phyloP scores from a whole-genome alignment of 2,888 invertebrate species.

The Rhagonycha fulva region DNA sequence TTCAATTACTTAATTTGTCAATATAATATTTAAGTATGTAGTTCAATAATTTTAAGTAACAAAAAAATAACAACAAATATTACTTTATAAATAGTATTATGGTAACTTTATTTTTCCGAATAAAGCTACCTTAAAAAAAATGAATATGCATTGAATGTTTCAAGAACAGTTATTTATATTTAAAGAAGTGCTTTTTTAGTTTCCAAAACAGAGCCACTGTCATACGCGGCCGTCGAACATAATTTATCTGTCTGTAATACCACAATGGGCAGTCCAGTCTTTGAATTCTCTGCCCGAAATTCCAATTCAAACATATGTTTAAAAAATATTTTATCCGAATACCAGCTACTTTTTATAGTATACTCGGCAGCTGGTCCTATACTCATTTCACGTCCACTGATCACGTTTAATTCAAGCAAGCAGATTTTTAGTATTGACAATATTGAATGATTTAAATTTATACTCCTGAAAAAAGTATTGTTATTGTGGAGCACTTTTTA shows the following conservation, averaged over 20 bases:
- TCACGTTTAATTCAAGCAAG: constrained; percentile 24
- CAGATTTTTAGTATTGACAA: constrained; percentile 1
- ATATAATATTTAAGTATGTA: no score
- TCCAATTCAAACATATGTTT: constrained; percentile 56
- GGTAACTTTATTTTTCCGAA: constrained; percentile 31
- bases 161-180: constrained; percentile 50
- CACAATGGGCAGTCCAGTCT: constrained; percentile 54
- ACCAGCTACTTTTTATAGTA: constrained; percentile 48
- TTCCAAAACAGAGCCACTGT: constrained; percentile 48
- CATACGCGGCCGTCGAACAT: constrained; percentile 56
- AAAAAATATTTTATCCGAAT: constrained; percentile 56
- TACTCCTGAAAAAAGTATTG: neutral
- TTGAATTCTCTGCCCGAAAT: constrained; percentile 54
- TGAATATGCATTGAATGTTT: constrained; percentile 41
- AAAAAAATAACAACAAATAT: neutral
- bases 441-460: constrained; percentile 1
- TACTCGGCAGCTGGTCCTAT: constrained; percentile 44
- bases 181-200: constrained; percentile 37
- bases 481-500: neutral
- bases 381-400: constrained; percentile 30
- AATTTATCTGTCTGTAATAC: constrained; percentile 56
- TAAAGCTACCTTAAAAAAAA: constrained; percentile 25
- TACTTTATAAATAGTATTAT: constrained; percentile 16
- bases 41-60: neutral
- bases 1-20: neutral